These are phyloP conservation scores for Metellina segmentata DNA, from an alignment of 2,888 invertebrate genomes.

Conservation along the genomic window DNA sequence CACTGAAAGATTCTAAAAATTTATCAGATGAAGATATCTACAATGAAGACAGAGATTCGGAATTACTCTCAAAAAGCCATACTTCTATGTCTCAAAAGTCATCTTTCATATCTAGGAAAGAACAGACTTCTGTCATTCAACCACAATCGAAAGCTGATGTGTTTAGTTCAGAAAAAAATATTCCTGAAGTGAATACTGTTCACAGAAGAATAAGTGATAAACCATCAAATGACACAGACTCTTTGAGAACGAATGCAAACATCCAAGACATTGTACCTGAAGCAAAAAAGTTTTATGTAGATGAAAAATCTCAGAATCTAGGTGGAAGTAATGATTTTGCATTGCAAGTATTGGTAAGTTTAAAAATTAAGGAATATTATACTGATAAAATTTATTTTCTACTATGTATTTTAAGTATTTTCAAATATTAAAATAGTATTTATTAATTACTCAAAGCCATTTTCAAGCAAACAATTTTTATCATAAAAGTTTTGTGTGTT, in stretches of 20 bases:
- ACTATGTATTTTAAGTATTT: background rate
- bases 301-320: background rate
- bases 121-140: background rate
- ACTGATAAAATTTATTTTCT: background rate
- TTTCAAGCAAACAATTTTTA: background rate
- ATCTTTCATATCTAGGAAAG: background rate
- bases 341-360: conserved; percentile 42
- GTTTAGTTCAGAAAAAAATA: background rate
- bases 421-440: too few relatives aligned
- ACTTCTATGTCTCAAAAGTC: background rate
- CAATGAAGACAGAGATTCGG: background rate
- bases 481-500: background rate
- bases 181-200: background rate
- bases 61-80: background rate
- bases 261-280: background rate
- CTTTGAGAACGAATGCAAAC: background rate
- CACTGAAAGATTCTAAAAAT: background rate
- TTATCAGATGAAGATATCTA: background rate
- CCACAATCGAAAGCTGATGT: background rate
- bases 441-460: too few relatives aligned
- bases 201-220: background rate
- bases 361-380: background rate
- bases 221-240: background rate
- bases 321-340: background rate
- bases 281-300: background rate